These are phyloP conservation scores for Malaclemys terrapin DNA, from an alignment of 2,113 vertebrate species.

Conservation along the genomic window DNA sequence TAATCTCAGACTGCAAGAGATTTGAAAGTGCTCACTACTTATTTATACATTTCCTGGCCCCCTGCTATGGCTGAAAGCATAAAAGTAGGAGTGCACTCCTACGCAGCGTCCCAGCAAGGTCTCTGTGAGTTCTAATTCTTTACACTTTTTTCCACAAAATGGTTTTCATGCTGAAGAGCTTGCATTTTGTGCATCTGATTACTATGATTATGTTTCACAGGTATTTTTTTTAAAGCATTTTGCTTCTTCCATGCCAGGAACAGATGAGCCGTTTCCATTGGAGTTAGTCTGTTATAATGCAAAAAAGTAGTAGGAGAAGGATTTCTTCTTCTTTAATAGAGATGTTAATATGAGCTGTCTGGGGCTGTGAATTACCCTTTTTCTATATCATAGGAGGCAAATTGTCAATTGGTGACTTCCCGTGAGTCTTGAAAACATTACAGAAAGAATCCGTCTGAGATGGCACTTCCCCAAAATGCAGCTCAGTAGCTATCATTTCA, in stretches of 20 bases:
- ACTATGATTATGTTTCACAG: neutral
- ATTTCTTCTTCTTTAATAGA: neutral
- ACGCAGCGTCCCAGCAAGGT: neutral
- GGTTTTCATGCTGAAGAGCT: neutral
- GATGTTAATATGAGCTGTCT: neutral
- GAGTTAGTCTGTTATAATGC: neutral
- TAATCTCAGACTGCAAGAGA: neutral
- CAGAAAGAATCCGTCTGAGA: neutral
- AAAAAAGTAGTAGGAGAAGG: neutral
- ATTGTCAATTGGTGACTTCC: neutral
- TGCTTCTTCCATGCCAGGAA: neutral
- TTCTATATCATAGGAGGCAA: neutral
- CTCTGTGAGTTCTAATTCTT: neutral
- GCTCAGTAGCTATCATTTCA: neutral
- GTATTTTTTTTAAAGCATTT: neutral
- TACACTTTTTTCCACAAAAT: neutral
- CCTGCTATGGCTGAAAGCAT: neutral
- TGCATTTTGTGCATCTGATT: neutral
- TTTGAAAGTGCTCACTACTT: neutral
- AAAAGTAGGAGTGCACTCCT: neutral
- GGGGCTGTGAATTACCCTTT: neutral
- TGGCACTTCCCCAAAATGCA: neutral
- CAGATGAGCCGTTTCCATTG: neutral
- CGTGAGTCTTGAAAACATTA: neutral
- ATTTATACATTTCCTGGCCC: neutral